Evolutionary conservation across 2,113 vertebrate genomes (phyloP).

Genomic region (Hiodon alosoides): DNA sequence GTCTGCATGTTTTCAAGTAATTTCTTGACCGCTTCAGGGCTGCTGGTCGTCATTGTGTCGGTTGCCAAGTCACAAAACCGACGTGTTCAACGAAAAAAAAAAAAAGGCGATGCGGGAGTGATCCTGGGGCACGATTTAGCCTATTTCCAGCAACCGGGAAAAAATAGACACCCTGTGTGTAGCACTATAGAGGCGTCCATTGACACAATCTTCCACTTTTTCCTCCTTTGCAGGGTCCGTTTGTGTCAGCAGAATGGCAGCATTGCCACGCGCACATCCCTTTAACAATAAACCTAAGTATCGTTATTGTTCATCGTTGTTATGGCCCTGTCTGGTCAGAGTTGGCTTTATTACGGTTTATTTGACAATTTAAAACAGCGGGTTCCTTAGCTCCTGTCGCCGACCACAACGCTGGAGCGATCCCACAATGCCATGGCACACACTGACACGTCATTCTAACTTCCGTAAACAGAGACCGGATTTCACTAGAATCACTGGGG

Average conservation of each 20-base stretch:
- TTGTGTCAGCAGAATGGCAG: constrained; percentile 35
- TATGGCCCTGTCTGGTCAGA: neutral
- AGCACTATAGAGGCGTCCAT: constrained; percentile 41
- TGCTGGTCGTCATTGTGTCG: constrained; percentile 78
- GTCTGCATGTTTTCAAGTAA: constrained; percentile 96
- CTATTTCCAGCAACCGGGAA: constrained; percentile 33
- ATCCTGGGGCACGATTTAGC: constrained; percentile 37
- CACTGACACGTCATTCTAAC: constrained; percentile 71
- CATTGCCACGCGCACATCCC: constrained; percentile 43
- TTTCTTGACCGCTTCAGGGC: constrained; percentile 93
- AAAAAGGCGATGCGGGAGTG: constrained; percentile 27
- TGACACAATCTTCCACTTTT: constrained; percentile 45
- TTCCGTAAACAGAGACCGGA: constrained; percentile 66
- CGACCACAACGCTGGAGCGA: constrained; percentile 45
- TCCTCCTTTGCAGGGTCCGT: constrained; percentile 26
- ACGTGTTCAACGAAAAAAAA: constrained; percentile 31
- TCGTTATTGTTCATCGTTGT: neutral
- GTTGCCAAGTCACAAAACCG: constrained; percentile 4
- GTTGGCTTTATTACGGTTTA: neutral
- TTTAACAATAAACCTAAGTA: constrained; percentile 20
- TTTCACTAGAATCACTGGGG: neutral
- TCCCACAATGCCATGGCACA: constrained; percentile 65
- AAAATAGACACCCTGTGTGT: constrained; percentile 41
- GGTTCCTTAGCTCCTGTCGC: constrained; percentile 41
- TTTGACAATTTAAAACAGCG: neutral